phyloP scores from a whole-genome alignment of 2,888 invertebrate species.

The Lampropteryx suffumata region DNA sequence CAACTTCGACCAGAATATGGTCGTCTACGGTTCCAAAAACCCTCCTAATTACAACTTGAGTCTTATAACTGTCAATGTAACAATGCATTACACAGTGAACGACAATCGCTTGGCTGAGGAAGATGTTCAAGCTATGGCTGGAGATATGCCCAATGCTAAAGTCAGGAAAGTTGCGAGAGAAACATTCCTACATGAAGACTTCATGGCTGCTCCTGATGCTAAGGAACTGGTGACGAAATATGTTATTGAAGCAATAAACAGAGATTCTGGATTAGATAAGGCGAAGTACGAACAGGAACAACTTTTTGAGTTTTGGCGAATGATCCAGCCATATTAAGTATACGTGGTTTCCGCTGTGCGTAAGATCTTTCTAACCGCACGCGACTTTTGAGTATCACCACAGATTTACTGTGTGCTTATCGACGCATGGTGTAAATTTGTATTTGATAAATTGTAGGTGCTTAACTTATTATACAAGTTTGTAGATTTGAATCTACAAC shows the following conservation, averaged over 20 bases:
- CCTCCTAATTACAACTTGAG: slow-evolving; percentile 58
- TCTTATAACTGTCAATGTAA: slow-evolving; percentile 48
- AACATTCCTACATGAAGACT: slow-evolving; percentile 55
- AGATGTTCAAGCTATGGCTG: slow-evolving; percentile 59
- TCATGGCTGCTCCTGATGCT: slow-evolving; percentile 46
- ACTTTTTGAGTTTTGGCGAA: no score
- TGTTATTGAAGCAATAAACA: slow-evolving; percentile 46
- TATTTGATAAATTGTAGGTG: no score
- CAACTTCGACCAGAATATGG: slow-evolving; percentile 44
- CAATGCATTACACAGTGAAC: slow-evolving; percentile 58
- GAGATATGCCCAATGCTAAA: slow-evolving; percentile 51
- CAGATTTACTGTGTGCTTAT: no score
- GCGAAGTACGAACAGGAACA: no score
- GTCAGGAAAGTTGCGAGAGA: slow-evolving; percentile 54
- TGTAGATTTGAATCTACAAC: no score
- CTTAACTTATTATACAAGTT: no score
- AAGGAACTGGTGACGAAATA: slow-evolving; percentile 59
- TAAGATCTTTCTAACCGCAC: no score
- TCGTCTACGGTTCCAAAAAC: slow-evolving; percentile 42
- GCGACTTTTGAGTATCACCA: no score
- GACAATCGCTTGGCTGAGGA: slow-evolving; percentile 53
- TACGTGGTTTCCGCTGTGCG: no score
- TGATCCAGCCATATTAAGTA: no score
- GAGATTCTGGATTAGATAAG: slow-evolving; percentile 12
- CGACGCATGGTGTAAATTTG: no score